Base-by-base conservation (phyloP, 2,888 invertebrate genomes). In the Galerucella nymphaeae region DNA sequence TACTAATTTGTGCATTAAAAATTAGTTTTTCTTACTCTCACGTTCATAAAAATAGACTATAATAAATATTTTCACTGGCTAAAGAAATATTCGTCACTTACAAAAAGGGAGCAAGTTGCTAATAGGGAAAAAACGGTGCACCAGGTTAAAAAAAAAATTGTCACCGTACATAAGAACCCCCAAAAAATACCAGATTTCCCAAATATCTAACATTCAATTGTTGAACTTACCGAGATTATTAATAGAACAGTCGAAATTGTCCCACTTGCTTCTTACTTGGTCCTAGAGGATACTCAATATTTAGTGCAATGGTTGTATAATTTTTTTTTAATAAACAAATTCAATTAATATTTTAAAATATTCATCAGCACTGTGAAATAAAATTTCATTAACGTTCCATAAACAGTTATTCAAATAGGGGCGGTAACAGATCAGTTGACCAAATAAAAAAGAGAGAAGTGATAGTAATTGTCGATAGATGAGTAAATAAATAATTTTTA, bases 221-320 rank as follows among this genome's bases (percentile, higher is more conserved):
- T 75, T 67, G 75, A 87, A 91, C 94, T 92, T 91, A 96, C 96
- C 96, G 87, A 96, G 89, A 89, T 93, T 93, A 82, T 91, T 91
- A 82, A 89, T 90, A 75, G 93, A 93, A 87, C 92, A 92, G 89
- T 96, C 96, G 89, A 93, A 90, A 88, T 89, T 90, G 90, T 96
- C 96, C 96, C 96, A 96, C 88, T 94, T 94, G 89, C 92, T 91
- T 87, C 89, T 84, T 87, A 83, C 82, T 80, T 84, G 84, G 78
- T 85, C 87, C 87, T 87, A 82, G 82, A 70, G 84, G 84, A 85
- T 83, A 84, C 84, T 82, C 75, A 77, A 79, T 79, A 80, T 81
- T 80, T 82, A 80, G 79, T 81, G 79, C 77, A 74, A 78, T 69
- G 77, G 76, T 77, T 75, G 68, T 77, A 77, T 78, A 75, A 73